A percentile compares a stretch with the other conserved stretches of the same genome.
phyloP scores from a whole-genome alignment of 2,888 invertebrate species.

The Frankliniella intonsa region DNA sequence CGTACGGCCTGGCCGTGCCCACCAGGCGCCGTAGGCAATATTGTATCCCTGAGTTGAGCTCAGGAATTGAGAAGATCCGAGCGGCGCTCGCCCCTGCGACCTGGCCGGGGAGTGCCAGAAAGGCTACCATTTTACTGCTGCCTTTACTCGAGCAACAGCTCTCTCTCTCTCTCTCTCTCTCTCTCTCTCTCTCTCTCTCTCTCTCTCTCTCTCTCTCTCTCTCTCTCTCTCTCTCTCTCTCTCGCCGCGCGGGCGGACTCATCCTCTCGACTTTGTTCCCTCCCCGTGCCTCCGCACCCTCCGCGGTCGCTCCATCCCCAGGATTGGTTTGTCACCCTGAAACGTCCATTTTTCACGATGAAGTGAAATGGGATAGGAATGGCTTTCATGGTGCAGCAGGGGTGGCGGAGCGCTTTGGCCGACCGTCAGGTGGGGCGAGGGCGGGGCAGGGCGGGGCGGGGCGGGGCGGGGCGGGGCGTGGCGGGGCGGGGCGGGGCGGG shows the following conservation, averaged over 20 bases:
- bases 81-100: neutral
- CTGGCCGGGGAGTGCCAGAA: neutral
- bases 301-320: constrained; percentile 1
- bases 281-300: neutral
- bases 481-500: no score
- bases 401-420: neutral
- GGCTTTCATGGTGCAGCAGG: neutral
- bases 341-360: constrained; percentile 26
- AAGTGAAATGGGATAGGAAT: constrained; percentile 20
- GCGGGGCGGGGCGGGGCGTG: no score
- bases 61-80: neutral
- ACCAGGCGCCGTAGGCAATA: no score
- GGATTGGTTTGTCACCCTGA: constrained; percentile 22
- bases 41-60: neutral
- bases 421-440: neutral
- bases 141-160: neutral
- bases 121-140: constrained; percentile 3
- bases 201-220: no score
- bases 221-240: no score
- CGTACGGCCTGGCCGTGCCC: neutral
- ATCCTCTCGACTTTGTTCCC: neutral
- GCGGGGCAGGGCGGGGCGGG: no score
- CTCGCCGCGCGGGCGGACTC: neutral
- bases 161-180: no score
- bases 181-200: no score